Conservation (phyloP, 2,797 vertebrate genomes). For the Mareca strepera region DNA sequence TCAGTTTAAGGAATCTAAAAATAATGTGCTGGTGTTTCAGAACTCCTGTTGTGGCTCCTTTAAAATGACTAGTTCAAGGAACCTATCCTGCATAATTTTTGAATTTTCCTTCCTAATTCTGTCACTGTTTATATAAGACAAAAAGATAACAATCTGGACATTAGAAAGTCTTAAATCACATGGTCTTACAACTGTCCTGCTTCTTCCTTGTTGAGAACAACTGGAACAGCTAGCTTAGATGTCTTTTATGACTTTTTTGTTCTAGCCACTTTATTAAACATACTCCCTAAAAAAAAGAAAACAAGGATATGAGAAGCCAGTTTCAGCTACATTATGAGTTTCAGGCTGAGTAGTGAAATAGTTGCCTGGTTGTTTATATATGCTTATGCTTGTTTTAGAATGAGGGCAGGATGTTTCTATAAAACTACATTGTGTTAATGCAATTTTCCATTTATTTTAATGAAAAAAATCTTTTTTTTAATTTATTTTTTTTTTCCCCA, state of each 20-base stretch:
- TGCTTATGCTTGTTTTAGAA: not conserved
- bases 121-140: not conserved
- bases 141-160: not conserved
- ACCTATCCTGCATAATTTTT: not conserved
- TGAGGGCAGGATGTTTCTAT: not conserved
- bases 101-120: not conserved
- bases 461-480: not conserved
- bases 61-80: accelerated
- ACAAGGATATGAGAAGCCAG: not conserved
- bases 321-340: not conserved
- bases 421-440: not conserved
- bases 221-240: not conserved
- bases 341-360: not conserved
- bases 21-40: not conserved
- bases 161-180: not conserved
- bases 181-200: not conserved
- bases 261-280: not conserved
- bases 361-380: not conserved
- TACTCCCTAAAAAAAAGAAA: not conserved
- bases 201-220: not conserved
- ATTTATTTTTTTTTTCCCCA: not conserved
- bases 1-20: not conserved
- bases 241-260: not conserved
- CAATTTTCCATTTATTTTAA: not conserved
- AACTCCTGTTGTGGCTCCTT: not conserved